Evolutionary conservation across 2,113 vertebrate genomes (phyloP).

Genomic region (Platycercus adscitus): DNA sequence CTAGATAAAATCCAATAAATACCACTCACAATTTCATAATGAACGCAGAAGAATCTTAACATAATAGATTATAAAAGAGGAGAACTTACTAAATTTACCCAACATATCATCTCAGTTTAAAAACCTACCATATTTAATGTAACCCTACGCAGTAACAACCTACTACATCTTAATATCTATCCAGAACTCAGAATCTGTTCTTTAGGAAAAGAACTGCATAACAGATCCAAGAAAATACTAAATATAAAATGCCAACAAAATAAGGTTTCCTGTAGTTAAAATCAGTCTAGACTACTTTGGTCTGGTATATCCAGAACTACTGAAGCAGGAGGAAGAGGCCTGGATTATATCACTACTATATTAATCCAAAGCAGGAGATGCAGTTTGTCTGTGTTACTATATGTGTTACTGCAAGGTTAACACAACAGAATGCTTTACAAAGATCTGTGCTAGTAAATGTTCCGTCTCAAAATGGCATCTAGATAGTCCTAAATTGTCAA

Average conservation of each 20-base stretch:
- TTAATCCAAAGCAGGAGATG: background rate
- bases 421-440: background rate
- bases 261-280: background rate
- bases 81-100: background rate
- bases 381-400: rapidly evolving
- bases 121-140: background rate
- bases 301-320: background rate
- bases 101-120: background rate
- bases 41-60: background rate
- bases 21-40: background rate
- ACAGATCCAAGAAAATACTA: background rate
- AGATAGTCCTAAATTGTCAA: background rate
- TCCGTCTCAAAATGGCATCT: background rate
- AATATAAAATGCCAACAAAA: background rate
- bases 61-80: background rate
- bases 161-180: background rate
- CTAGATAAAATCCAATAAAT: background rate
- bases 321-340: background rate
- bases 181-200: background rate
- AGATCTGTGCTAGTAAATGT: background rate
- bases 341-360: background rate
- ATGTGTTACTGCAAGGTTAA: background rate
- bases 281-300: background rate
- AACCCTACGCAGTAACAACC: background rate
- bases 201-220: background rate